Evolutionary conservation across 37 sponge, comb jelly and placozoan species (phyloP).

Genomic region (Beroe forskalii): DNA sequence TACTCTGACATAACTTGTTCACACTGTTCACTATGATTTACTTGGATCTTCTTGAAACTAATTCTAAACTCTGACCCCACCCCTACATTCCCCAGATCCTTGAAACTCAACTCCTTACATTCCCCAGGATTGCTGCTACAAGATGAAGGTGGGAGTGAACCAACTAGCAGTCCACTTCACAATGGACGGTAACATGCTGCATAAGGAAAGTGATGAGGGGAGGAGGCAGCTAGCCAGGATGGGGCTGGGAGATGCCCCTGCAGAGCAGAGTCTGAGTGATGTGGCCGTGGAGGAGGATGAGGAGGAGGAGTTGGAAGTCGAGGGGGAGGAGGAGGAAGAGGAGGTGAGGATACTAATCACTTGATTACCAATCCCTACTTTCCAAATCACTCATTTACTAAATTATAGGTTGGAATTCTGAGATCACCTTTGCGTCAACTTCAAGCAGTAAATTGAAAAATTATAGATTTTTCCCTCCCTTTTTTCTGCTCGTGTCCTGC

Average conservation of each 20-base stretch:
- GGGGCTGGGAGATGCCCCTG: conserved; percentile 62
- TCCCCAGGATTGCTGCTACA: conserved; percentile 49
- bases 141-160: conserved; percentile 76
- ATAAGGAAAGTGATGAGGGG: conserved; percentile 95
- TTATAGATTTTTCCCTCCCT: too few species aligned
- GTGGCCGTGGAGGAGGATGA: conserved; percentile 65
- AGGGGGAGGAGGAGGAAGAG: conserved; percentile 62
- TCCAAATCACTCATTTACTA: too few species aligned
- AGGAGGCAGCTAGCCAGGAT: conserved; percentile 75
- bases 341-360: too few species aligned
- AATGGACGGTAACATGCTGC: conserved; percentile 86
- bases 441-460: too few species aligned
- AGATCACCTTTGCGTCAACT: too few species aligned
- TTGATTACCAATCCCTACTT: too few species aligned
- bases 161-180: conserved; percentile 86
- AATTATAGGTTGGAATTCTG: too few species aligned
- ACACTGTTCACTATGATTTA: too few species aligned
- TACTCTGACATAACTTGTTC: not conserved
- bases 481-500: too few species aligned
- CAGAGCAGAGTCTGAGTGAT: not conserved
- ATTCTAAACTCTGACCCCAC: too few species aligned
- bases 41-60: too few species aligned
- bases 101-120: not conserved
- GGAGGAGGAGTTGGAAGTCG: conserved; percentile 65
- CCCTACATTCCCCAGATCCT: too few species aligned